Evolutionary conservation across 2,888 invertebrate genomes (phyloP), one percentile per base, ranked within the genome.

Genomic region (Dyspetes luteomarginatus): DNA sequence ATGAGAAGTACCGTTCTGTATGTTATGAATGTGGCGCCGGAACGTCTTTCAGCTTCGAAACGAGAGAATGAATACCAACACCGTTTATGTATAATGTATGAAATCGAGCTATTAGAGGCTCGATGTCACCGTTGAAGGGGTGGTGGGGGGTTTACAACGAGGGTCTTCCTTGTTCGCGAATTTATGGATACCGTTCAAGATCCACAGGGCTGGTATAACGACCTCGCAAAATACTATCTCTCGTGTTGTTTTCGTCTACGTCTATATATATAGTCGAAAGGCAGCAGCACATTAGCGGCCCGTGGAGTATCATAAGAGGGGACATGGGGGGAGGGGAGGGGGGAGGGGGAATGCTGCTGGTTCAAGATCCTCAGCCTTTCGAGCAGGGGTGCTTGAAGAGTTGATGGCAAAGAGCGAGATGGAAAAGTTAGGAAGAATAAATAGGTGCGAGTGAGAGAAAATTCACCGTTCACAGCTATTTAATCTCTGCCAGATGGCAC

Each of bases 41-140:
- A n/a, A 48, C 22, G 56, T 76, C 67, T 73, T n/a, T 62, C 62
- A 24, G 73, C 55, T 73, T 73, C 65, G 45, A 74, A 75, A 83
- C 76, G 77, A 52, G 75, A 67, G 73, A 78, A 84, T 84, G 83
- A 84, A 84, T 84, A 83, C 71, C 64, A 82, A 82, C n/a, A 82
- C 58, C 82, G 80, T 82, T 83, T 82, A 84, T 84, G 83, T 83
- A 80, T 84, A 80, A 83, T 84, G 83, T 81, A 84, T 84, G 83
- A 81, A 79, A 67, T 30, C 67, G 65, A 82, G 81, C 78, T 84
- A 84, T 84, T 84, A 84, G 82, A 84, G 52, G 75, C 36, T 82
- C n/a, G 72, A 76, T 69, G 82, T 76, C 65, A 76, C 26, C 43
- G 43, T 45, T 41, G 50, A 4, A 17, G 17, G 15, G 48, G 4